A percentile compares a stretch with the other conserved stretches of the same genome.
Evolutionary conservation across 2,797 vertebrate species (phyloP).

Genomic region (Psittacula echo): DNA sequence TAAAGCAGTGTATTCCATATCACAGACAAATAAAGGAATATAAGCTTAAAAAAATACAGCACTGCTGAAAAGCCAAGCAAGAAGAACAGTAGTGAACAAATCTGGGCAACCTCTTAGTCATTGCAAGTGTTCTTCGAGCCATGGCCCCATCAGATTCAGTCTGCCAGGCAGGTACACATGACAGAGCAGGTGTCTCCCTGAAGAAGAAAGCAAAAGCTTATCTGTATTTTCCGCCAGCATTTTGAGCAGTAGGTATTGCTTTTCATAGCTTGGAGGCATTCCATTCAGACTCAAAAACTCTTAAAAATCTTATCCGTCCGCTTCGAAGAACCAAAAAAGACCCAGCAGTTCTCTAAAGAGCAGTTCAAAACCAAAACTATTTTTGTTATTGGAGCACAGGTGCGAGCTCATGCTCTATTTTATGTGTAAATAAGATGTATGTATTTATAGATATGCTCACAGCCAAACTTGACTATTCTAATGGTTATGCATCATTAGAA

Average conservation of each 20-base stretch:
- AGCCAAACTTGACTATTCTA: neutral
- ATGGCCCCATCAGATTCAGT: rapidly evolving
- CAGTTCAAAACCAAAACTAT: neutral
- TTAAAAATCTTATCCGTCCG: neutral
- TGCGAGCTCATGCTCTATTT: neutral
- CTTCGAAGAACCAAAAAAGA: neutral
- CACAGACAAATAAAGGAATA: neutral
- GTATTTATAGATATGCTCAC: neutral
- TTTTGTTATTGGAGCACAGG: neutral
- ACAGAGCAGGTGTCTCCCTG: neutral
- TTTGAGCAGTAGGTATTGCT: neutral
- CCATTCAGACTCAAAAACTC: neutral
- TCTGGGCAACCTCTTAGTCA: rapidly evolving
- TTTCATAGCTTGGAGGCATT: neutral
- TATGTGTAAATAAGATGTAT: neutral
- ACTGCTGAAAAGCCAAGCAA: neutral
- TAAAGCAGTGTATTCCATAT: neutral
- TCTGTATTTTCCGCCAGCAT: neutral
- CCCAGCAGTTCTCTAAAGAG: neutral
- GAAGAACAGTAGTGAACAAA: rapidly evolving
- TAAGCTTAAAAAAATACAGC: neutral
- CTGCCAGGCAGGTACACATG: neutral
- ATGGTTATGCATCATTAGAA: neutral
- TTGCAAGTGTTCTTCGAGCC: neutral
- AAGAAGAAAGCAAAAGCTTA: neutral